These are phyloP conservation scores for Ecliptopera silaceata DNA, from an alignment of 2,888 invertebrate genomes.

Conservation along the genomic window DNA sequence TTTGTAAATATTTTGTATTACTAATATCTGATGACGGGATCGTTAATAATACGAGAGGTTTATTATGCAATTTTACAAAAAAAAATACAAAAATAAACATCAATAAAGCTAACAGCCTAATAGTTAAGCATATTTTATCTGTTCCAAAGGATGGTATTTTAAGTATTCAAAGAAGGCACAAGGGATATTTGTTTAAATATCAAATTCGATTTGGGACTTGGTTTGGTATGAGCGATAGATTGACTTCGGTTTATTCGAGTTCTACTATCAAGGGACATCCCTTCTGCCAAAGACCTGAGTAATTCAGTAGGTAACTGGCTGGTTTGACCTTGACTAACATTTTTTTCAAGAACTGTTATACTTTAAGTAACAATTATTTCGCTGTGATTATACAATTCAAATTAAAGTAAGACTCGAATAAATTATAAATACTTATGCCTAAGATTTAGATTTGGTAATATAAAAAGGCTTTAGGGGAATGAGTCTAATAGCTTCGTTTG, in stretches of 20 bases:
- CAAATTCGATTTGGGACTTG: constrained; percentile 21
- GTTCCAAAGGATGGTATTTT: neutral
- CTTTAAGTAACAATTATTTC: neutral
- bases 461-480: constrained; percentile 37
- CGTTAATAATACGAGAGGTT: too few species aligned
- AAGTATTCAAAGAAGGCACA: constrained; percentile 11
- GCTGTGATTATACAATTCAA: neutral
- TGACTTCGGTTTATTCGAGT: constrained; percentile 4
- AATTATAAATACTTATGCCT: constrained; percentile 14
- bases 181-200: constrained; percentile 23
- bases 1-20: neutral
- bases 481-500: constrained; percentile 44
- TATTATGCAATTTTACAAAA: too few species aligned
- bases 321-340: neutral
- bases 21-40: too few species aligned
- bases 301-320: neutral
- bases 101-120: too few species aligned
- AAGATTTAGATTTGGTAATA: constrained; percentile 25
- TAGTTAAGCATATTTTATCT: too few species aligned
- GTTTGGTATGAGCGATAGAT: constrained; percentile 16
- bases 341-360: neutral
- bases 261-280: neutral
- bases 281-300: neutral
- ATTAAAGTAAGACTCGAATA: constrained; percentile 1
- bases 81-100: too few species aligned